Evolutionary conservation across 2,888 invertebrate genomes (phyloP), one percentile per base, ranked within the genome.

Genomic region (Drosophila niveifrons): DNA sequence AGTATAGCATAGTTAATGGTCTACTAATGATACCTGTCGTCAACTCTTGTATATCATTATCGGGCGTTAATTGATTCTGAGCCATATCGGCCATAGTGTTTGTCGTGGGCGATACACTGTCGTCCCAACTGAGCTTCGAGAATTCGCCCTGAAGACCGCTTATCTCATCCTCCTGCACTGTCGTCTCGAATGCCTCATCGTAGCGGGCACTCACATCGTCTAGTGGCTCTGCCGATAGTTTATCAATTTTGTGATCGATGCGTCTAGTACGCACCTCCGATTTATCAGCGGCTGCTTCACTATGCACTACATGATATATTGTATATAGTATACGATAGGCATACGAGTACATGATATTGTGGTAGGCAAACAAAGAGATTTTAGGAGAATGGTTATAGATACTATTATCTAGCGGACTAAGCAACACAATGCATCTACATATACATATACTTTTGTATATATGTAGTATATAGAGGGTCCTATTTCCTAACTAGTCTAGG

Each of bases 51-150:
- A 92, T 90, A 82, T 92, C 90, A 64, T 77, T 89, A 73, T 92
- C 92, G 76, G 92, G 92, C 46, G 92, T 92, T 65, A 85, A 79
- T 59, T 89, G 85, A 81, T 80, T 91, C 73, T 90, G 90, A 66
- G 90, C 92, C 82, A 91, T 81, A 76, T 92, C 92, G 78, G 90
- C 92, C 80, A 91, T 81, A 48, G 91, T 91, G 78, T 91, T 91
- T 48, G 92, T 92, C 18, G 91, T 91, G 44, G 90, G 90, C 34
- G 92, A 92, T 46, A 91, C 81, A 77, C 92, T 92, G 77, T 92
- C 92, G 58, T 92, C 92, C 92, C 92, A 92, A 91, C 92, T 92
- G 65, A 92, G 90, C 88, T 92, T 92, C 13, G 93, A 92, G 75
- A 91, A 92, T 46, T 92, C 92, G 63, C 88, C 91, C 85, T 92